Evolutionary conservation across 2,888 invertebrate genomes (phyloP), one percentile per base, ranked within the genome.

Genomic region (Drosophila anceps): DNA sequence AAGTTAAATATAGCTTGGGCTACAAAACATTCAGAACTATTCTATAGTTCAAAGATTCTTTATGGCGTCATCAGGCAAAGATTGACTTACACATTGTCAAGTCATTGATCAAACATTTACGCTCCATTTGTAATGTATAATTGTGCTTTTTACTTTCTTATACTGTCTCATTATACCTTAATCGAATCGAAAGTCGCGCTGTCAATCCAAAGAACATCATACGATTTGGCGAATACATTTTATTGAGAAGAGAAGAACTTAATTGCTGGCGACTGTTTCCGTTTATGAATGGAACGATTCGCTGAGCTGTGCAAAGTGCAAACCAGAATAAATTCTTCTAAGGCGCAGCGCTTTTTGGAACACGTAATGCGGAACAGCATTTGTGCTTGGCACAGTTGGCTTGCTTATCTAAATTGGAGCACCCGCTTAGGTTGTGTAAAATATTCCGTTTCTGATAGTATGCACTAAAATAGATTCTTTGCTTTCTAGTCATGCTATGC

Each of bases 381-480:
- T 71, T 78, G 75, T 71, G 39, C 66, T 77, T 79, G 79, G 75
- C 77, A 77, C 60, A 78, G 63, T 78, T 78, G 29, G 20, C 20
- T 33, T 60, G 35, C 35, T 39, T 39, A 75, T 70, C 74, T 57
- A 57, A 79, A 71, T 31, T 67, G 51, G 67, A 79, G 33, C 75
- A 58, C 58, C 64, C 58, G 61, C 55, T 67, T 39, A 8, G 50
- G n/a, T 37, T 37, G 18, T 57, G 57, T 50, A 12, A 61, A 54
- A 41, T 64, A 50, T 61, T 58, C 29, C 44, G 33, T 53, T 48
- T 44, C 31, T n/a, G 53, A 66, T 70, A 65, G 54, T 37, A 51
- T 41, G 15, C 44, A 44, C 29, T 35, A n/a, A 64, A 64, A 18
- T 41, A 39, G 29, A 51, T 48, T 12, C 13, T 5, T 0, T 48